Percentiles rank a stretch among this genome's conserved stretches.
These are phyloP conservation scores for Aramus guarauna DNA, from an alignment of 2,113 vertebrate genomes.

Conservation along the genomic window DNA sequence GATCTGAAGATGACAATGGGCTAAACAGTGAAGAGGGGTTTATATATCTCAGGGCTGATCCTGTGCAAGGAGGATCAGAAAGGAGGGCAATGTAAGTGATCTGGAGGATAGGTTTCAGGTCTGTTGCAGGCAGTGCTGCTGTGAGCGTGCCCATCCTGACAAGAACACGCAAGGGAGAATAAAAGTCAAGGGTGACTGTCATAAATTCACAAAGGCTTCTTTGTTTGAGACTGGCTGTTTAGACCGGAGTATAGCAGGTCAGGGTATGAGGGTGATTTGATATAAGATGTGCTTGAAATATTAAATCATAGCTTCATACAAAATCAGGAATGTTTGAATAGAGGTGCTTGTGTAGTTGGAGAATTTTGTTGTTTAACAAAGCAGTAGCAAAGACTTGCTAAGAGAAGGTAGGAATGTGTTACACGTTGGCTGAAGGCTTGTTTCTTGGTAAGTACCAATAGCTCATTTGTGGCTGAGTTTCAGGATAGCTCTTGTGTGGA, in stretches of 20 bases:
- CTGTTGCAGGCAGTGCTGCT: not conserved
- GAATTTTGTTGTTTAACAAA: not conserved
- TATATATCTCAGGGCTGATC: not conserved
- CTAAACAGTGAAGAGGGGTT: not conserved
- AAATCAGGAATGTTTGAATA: not conserved
- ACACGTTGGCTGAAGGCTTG: fast-evolving
- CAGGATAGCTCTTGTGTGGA: not conserved
- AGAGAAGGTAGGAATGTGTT: not conserved
- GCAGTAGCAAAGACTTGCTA: not conserved
- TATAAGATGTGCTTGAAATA: not conserved
- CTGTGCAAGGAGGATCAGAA: not conserved
- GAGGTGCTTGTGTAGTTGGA: not conserved
- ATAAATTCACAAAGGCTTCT: not conserved
- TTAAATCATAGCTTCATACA: not conserved
- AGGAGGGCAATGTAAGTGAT: not conserved
- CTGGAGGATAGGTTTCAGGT: not conserved
- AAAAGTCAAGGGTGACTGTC: not conserved
- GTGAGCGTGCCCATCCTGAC: not conserved
- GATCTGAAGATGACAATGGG: not conserved
- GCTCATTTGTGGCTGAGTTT: not conserved
- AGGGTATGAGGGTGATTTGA: not conserved
- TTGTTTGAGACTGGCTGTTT: not conserved
- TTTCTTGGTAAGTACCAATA: not conserved
- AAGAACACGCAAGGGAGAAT: not conserved
- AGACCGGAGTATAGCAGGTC: not conserved